phyloP scores from a whole-genome alignment of 2,797 vertebrate genomes.

The Rachycentron canadum region DNA sequence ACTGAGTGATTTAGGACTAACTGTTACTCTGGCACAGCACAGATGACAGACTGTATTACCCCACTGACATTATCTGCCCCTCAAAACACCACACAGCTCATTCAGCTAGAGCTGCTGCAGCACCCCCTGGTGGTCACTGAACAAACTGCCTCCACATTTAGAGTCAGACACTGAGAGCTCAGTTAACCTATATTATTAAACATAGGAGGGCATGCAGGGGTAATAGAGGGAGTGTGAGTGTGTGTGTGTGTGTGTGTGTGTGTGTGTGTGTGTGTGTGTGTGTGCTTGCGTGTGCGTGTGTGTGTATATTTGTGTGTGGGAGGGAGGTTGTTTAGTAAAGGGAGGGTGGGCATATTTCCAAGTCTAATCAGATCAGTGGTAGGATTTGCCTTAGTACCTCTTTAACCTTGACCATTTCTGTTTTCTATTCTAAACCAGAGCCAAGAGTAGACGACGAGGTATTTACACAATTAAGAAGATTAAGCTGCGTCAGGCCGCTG shows the following conservation, averaged over 20 bases:
- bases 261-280: constrained; percentile 8
- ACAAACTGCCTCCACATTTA: constrained; percentile 16
- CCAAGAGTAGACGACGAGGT: constrained; percentile 12
- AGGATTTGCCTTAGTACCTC: constrained; percentile 66
- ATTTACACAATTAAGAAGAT: constrained; percentile 49
- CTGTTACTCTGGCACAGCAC: background rate
- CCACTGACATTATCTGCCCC: background rate
- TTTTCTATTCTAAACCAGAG: constrained; percentile 60
- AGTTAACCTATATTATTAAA: constrained; percentile 17
- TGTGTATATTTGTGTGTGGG: background rate
- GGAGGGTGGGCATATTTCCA: constrained; percentile 42
- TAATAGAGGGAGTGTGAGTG: background rate
- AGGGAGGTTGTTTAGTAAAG: constrained; percentile 36
- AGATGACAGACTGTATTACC: background rate
- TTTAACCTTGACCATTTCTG: constrained; percentile 70
- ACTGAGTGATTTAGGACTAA: background rate
- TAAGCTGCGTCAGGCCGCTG: constrained; percentile 43
- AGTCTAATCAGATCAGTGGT: constrained; percentile 66
- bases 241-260: constrained; percentile 8
- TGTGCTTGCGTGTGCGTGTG: background rate
- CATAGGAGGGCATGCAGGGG: constrained; percentile 1
- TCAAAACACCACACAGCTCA: background rate
- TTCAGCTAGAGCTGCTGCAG: constrained; percentile 19
- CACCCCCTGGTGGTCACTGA: constrained; percentile 61
- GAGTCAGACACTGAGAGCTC: background rate